A percentile compares a stretch with the other conserved stretches of the same genome.
Conservation (phyloP, 2,888 invertebrate species). For the Siphonodentalium dalli region DNA sequence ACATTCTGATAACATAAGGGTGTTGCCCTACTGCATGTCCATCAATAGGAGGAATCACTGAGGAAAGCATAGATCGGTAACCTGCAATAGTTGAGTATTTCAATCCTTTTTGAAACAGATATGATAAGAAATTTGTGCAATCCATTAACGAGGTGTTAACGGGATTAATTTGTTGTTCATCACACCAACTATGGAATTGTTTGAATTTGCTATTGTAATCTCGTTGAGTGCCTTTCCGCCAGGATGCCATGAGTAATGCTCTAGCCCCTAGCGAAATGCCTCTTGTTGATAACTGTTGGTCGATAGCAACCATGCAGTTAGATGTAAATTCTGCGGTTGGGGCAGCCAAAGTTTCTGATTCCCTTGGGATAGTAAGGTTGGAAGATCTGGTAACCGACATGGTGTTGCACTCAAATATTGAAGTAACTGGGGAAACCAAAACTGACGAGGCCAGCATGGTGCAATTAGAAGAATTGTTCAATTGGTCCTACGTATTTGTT, state of each 20-base stretch:
- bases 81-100: slow-evolving; percentile 14
- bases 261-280: slow-evolving; percentile 16
- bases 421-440: background rate
- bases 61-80: slow-evolving; percentile 12
- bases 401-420: background rate
- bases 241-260: slow-evolving; percentile 18
- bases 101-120: slow-evolving; percentile 3
- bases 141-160: slow-evolving; percentile 16
- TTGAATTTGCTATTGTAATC: slow-evolving; percentile 9
- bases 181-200: slow-evolving; percentile 24
- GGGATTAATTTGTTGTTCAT: slow-evolving; percentile 15
- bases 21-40: slow-evolving; percentile 13
- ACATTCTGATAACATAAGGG: slow-evolving; percentile 8
- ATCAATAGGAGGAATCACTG: slow-evolving; percentile 9
- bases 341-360: background rate
- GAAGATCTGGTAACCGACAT: background rate
- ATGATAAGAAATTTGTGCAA: slow-evolving; percentile 20
- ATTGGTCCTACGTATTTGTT: background rate
- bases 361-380: too few species aligned
- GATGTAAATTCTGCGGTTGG: background rate
- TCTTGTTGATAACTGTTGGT: background rate
- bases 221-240: slow-evolving; percentile 15
- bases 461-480: background rate
- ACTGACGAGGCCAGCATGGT: too few species aligned
- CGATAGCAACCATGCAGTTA: too few species aligned